Conservation (phyloP, 2,888 invertebrate genomes). For the Chrysomela aeneicollis region DNA sequence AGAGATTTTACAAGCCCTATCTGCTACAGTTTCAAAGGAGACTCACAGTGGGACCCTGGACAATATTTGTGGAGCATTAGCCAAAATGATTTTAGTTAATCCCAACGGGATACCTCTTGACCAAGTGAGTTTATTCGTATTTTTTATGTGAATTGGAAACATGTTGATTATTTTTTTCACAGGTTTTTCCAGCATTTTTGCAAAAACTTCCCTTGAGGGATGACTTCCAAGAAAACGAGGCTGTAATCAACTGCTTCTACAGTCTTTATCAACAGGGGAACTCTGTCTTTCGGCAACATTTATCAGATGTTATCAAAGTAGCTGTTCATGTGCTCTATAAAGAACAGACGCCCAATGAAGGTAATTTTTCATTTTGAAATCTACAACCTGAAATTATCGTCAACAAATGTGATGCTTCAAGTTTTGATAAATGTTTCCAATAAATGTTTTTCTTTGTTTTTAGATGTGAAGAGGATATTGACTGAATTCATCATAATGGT, state of each 20-base stretch:
- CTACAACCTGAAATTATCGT: background rate
- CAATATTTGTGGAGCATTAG: slow-evolving; percentile 80
- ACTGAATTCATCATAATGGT: slow-evolving; percentile 66
- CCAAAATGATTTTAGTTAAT: slow-evolving; percentile 75
- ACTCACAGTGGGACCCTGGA: slow-evolving; percentile 73
- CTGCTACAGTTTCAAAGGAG: slow-evolving; percentile 71
- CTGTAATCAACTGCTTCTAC: slow-evolving; percentile 72
- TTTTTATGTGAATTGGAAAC: background rate
- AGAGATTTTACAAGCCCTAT: slow-evolving; percentile 72
- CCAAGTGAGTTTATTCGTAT: slow-evolving; percentile 62
- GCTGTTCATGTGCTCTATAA: slow-evolving; percentile 67
- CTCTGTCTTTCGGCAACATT: slow-evolving; percentile 63
- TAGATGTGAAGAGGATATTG: slow-evolving; percentile 63
- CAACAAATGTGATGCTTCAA: slow-evolving; percentile 1
- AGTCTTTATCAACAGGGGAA: slow-evolving; percentile 71
- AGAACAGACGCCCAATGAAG: slow-evolving; percentile 64
- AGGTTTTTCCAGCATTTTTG: slow-evolving; percentile 76
- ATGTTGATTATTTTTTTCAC: slow-evolving; percentile 14
- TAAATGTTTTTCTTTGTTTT: slow-evolving; percentile 26
- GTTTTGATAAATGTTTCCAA: background rate
- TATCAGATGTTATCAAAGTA: slow-evolving; percentile 66
- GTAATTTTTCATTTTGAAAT: slow-evolving; percentile 53
- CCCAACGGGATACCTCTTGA: slow-evolving; percentile 70
- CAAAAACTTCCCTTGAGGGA: slow-evolving; percentile 75
- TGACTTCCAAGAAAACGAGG: slow-evolving; percentile 77